Evolutionary conservation across 2,797 vertebrate species (phyloP), one percentile per base, ranked within the genome.

Genomic region (Microchirus variegatus): DNA sequence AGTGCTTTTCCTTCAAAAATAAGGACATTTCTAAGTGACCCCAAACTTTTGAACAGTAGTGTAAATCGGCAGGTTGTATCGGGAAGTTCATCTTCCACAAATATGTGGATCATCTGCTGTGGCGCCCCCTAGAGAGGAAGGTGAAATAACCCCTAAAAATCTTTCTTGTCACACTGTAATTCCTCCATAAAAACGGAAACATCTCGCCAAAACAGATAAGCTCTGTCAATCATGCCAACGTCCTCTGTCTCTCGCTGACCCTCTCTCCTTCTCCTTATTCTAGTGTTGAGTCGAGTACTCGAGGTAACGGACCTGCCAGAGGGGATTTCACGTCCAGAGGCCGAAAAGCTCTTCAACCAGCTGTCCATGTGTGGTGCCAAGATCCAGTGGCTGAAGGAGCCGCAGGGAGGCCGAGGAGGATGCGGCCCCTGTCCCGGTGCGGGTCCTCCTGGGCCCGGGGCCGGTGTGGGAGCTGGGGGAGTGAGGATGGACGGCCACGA

Each of bases 371-470:
- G 97, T 0, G 97, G 97, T 41, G 97, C 96, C 94, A 97, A 96
- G 92, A 98, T 99, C 92, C 97, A 98, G 90, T 99, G 97, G 97
- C 95, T 99, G 77, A 98, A 95, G 90, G 96, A 99, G 84, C 92
- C 96, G 73, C 95, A 95, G 84, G 94, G 94, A 81, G 94, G 94
- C 83, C 90, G 95, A 63, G 93, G 92, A 36, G 83, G 81, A 65
- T 90, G 12, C 1, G 76, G 77, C 35, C 76, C 84, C 55, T 70
- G 81, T 57, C 48, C 81, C 0, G 65, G 67, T 12, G 63, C 48
- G 0, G 82, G 82, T 47, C 67, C 59, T 4, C 55, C 67, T 18
- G 73, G 78, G 1, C 51, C 74, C 1, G 90, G 89, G 4, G 26
- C 59, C 75, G 74, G 3, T 77, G 14, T 61, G 19, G 80, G 78